Base-by-base conservation (phyloP, 2,888 invertebrate species). In the Trissolcus brochymenae region DNA sequence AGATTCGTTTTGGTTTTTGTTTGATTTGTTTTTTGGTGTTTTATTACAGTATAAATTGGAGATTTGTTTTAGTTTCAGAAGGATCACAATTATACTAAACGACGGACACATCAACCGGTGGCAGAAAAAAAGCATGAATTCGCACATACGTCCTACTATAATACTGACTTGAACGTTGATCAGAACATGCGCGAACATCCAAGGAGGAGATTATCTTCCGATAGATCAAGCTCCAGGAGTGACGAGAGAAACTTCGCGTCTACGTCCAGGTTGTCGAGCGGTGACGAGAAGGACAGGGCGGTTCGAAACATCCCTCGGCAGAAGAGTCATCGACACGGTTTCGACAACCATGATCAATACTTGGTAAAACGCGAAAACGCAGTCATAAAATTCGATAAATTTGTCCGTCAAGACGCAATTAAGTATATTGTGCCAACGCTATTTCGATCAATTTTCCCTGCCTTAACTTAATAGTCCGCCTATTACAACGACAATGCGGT, bases 391-490 rank as follows among this genome's bases (percentile, higher is more conserved):
- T 60, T 61, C 60, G 40, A 60, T 68, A 61, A 54, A 60, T 54
- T 60, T 16, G 29, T 49, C 68, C 60, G 67, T 68, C 67, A 54
- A 46, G 67, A 17, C 51, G 54, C 46, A 60, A 61, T 68, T 68
- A 61, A 61, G 49, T 68, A 61, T 40, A 51, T 40, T 49, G 49
- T 25, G 21, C 46, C 35, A 7, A 53, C 19, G n/a, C 49, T 40
- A 55, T 55, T 55, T 55, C 60, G 14, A 68, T 61, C 55, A 46
- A 68, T 68, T 68, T 60, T 59, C 17, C 16, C 7, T 60, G 17
- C 49, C 54, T 14, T 13, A 61, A 49, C 21, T 46, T 60, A 54
- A 68, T 68, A 35, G 13, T 17, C 50, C 55, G 41, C 19, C 55
- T 50, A 56, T 55, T 55, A 61, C 55, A 70, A 25, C 13, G 16